Evolutionary conservation across 2,797 vertebrate species (phyloP).

Genomic region (Naso thynnoides): DNA sequence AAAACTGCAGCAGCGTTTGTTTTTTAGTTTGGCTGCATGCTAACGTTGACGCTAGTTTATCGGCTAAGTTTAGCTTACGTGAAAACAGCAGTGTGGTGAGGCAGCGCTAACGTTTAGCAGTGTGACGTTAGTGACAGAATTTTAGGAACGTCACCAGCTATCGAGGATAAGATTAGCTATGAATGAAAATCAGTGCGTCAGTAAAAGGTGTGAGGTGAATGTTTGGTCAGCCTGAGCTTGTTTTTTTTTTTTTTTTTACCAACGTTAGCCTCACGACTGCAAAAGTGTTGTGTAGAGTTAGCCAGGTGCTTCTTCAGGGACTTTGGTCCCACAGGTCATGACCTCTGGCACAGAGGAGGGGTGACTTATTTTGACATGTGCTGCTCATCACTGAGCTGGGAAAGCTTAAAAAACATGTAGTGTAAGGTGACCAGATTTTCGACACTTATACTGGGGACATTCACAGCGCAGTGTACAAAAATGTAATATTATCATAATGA

Average conservation of each 20-base stretch:
- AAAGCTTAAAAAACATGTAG: no score
- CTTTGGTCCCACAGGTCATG: slow-evolving; percentile 44
- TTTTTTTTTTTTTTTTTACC: no score
- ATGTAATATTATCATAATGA: no score
- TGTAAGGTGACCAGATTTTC: no score
- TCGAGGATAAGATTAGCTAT: neutral
- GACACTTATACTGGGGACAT: no score
- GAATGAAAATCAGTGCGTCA: slow-evolving; percentile 22
- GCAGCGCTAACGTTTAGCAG: slow-evolving; percentile 27
- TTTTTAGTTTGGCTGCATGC: slow-evolving; percentile 39
- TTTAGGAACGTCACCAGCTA: neutral
- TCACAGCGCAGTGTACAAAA: no score
- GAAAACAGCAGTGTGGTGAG: neutral
- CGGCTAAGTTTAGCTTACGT: slow-evolving; percentile 6
- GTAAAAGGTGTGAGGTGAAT: neutral
- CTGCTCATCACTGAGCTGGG: slow-evolving; percentile 20
- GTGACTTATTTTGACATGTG: slow-evolving; percentile 58
- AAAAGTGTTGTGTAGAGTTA: slow-evolving; percentile 33
- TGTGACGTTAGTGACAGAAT: slow-evolving; percentile 22
- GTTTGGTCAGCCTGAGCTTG: fast-evolving
- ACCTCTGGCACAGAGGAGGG: slow-evolving; percentile 43
- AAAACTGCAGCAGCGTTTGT: slow-evolving; percentile 17
- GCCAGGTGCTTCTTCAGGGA: slow-evolving; percentile 22
- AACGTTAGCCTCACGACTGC: neutral
- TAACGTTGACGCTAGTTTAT: slow-evolving; percentile 30